Percentiles rank a stretch among this genome's conserved stretches.
phyloP scores from a whole-genome alignment of 2,797 vertebrate species.

The Myotis daubentonii region DNA sequence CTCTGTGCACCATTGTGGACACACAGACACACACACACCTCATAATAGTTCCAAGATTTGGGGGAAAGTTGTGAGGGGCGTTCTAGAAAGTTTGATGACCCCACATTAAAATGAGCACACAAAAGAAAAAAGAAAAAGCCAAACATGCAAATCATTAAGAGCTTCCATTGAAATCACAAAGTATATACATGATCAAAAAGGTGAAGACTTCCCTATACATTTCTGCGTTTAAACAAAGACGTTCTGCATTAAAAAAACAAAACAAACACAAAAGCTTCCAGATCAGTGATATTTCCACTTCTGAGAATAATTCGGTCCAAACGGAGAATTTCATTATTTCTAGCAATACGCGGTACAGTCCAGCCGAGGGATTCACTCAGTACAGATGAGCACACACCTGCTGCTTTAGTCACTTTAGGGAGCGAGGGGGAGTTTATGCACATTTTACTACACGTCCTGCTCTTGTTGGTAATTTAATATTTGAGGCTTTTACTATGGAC shows the following conservation, averaged over 20 bases:
- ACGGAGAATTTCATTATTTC: not conserved
- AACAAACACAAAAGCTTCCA: not conserved
- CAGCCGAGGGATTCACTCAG: not conserved
- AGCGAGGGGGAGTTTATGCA: not conserved
- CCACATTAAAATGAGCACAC: not conserved
- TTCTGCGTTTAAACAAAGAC: not conserved
- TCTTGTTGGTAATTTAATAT: not conserved
- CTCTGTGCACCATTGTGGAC: not conserved
- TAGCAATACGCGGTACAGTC: not conserved
- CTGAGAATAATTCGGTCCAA: not conserved
- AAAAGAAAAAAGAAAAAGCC: not conserved
- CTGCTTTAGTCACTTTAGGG: not conserved
- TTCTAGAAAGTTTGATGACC: not conserved
- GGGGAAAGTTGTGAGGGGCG: not conserved
- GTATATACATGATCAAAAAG: not conserved
- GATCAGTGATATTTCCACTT: not conserved
- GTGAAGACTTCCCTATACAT: not conserved
- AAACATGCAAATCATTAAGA: not conserved
- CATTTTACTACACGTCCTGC: not conserved
- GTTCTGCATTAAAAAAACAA: not conserved
- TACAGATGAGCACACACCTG: not conserved
- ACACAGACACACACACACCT: not conserved
- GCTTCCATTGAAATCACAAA: not conserved
- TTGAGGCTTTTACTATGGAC: not conserved
- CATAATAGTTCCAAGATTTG: not conserved